Percentiles rank a stretch among this genome's conserved stretches.
phyloP scores from a whole-genome alignment of 2,113 vertebrate species.

The Eonycteris spelaea region DNA sequence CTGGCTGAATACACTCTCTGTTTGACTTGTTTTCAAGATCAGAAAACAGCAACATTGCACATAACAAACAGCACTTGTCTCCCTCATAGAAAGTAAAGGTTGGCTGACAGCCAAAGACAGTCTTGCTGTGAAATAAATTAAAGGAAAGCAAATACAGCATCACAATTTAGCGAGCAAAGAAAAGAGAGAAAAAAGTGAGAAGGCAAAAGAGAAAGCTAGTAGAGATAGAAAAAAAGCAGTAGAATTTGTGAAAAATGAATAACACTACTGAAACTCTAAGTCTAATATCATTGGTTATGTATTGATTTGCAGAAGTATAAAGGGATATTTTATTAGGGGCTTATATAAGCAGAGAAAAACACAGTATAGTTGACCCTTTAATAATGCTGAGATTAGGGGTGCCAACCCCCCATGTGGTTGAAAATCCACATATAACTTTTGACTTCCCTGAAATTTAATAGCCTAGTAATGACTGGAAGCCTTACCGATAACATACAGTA shows the following conservation, averaged over 20 bases:
- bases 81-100: background rate
- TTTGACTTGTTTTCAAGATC: conserved; percentile 64
- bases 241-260: background rate
- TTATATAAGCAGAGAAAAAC: background rate
- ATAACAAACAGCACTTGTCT: conserved; percentile 63
- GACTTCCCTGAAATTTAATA: background rate
- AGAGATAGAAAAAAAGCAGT: background rate
- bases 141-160: conserved; percentile 34
- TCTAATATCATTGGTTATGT: background rate
- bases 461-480: background rate
- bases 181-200: background rate
- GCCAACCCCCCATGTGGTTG: background rate
- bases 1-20: conserved; percentile 32
- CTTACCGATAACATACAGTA: background rate
- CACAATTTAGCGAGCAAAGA: background rate
- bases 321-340: background rate
- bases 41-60: conserved; percentile 39
- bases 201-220: background rate
- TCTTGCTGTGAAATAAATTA: conserved; percentile 60
- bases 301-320: background rate
- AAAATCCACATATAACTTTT: background rate
- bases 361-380: background rate
- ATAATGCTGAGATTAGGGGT: background rate
- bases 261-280: background rate
- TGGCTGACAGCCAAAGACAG: conserved; percentile 55